Evolutionary conservation across 2,888 invertebrate species (phyloP).

Genomic region (Lapara coniferarum): DNA sequence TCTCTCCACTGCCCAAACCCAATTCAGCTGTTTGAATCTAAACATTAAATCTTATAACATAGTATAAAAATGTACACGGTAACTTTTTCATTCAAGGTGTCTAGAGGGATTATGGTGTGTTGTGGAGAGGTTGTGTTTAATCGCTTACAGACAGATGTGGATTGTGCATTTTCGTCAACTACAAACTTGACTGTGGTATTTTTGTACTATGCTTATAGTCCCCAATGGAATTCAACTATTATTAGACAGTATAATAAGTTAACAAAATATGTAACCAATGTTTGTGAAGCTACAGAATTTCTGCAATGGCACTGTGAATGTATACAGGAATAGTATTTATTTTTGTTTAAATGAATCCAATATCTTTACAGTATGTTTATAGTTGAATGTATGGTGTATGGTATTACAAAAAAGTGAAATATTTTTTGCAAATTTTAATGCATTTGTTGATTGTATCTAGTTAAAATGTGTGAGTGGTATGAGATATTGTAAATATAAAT

Average conservation of each 20-base stretch:
- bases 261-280: background rate
- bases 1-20: too few relatives aligned
- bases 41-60: too few relatives aligned
- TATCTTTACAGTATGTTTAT: constrained; percentile 37
- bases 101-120: too few relatives aligned
- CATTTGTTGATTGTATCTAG: constrained; percentile 66
- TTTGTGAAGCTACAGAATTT: constrained; percentile 39
- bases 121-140: too few relatives aligned
- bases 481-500: constrained; percentile 73
- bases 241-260: background rate
- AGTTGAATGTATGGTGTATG: constrained; percentile 46
- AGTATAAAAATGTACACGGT: too few relatives aligned
- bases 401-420: constrained; percentile 49
- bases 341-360: constrained; percentile 38
- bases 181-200: too few relatives aligned
- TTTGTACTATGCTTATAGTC: background rate
- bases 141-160: too few relatives aligned
- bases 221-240: background rate
- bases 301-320: constrained; percentile 59
- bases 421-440: constrained; percentile 64
- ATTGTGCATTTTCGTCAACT: too few relatives aligned
- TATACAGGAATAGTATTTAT: constrained; percentile 47
- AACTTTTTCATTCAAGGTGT: too few relatives aligned
- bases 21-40: too few relatives aligned
- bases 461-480: constrained; percentile 54